Evolutionary conservation across 92 coral and sea anemone genomes (phyloP), one percentile per base, ranked within the genome.

Genomic region (Porites divaricata): DNA sequence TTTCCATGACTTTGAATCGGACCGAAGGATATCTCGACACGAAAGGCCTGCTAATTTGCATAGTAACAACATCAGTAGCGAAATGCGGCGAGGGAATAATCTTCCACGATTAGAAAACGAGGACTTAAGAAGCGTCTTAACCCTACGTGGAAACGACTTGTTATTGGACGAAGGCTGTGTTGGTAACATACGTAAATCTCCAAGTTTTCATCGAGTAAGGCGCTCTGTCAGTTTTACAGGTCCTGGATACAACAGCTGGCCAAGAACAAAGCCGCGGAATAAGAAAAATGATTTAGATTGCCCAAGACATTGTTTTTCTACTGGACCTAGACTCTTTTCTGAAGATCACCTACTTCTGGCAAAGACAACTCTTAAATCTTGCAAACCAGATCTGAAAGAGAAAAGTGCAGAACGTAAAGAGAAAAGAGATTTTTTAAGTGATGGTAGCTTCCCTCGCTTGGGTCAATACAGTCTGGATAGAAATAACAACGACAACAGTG

Each of bases 1-100:
- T 5, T 96, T 96, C 51, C 95, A 93, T 67, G 99, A 96, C 65
- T 96, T 96, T 75, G 72, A 79, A 15, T 89, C 95, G 14, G 88
- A 91, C 4, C 86, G 93, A 22, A 78, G 82, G 63, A 74, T 73
- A 1, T 85, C 93, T 12, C 88, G 92, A 10, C 72, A 50, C 11
- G 76, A 65, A 26, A 62, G 69, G 63, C n/a, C 8, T 2, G 21
- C 9, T 3, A 67, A 76, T 1, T 51, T 90, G 0, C 84, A 88
- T 23, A 54, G 59, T 54, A 85, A 88, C 58, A 81, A 84, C 49
- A 83, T 65, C 24, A 9, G 94, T 8, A 91, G 88, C 50, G 98
- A 93, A 66, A 95, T 92, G 69, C 95, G 97, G 2, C 76, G 84
- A 54, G 95, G 88, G 79, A 88, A 88, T 67, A 89, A 91, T 73